A percentile compares a stretch with the other conserved stretches of the same genome.
Evolutionary conservation across 2,797 vertebrate genomes (phyloP).

Genomic region (Borostomias antarcticus): DNA sequence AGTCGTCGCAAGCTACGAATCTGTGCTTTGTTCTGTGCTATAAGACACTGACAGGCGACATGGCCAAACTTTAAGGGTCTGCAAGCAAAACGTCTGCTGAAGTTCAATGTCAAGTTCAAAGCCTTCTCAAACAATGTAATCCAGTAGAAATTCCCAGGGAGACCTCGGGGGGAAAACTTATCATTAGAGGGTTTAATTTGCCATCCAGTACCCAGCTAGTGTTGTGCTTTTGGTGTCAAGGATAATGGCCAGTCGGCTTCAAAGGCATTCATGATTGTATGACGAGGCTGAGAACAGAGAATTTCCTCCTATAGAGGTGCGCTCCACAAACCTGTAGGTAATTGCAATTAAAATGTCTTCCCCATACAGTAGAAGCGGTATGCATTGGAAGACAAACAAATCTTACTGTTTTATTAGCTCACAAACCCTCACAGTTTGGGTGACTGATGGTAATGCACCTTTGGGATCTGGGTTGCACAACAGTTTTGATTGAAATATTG

Average conservation of each 20-base stretch:
- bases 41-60: constrained; percentile 41
- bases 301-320: constrained; percentile 44
- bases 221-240: constrained; percentile 74
- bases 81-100: constrained; percentile 73
- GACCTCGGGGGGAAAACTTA: constrained; percentile 74
- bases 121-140: constrained; percentile 78
- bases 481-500: constrained; percentile 8
- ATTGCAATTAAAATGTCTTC: neutral
- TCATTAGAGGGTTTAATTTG: constrained; percentile 82
- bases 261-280: constrained; percentile 68
- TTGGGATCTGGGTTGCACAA: neutral
- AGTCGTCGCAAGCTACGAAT: constrained; percentile 37
- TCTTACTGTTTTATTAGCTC: neutral
- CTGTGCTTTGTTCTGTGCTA: constrained; percentile 35
- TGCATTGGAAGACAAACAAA: neutral
- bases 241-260: constrained; percentile 75
- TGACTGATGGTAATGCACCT: constrained; percentile 41
- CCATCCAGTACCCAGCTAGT: constrained; percentile 76
- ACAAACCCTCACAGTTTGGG: constrained; percentile 13
- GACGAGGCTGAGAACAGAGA: constrained; percentile 56
- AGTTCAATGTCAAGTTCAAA: constrained; percentile 86
- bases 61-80: constrained; percentile 62
- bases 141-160: constrained; percentile 76
- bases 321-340: constrained; percentile 57
- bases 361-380: neutral